Evolutionary conservation across 2,888 invertebrate genomes (phyloP), one percentile per base, ranked within the genome.

Genomic region (Geotrupes spiniger): DNA sequence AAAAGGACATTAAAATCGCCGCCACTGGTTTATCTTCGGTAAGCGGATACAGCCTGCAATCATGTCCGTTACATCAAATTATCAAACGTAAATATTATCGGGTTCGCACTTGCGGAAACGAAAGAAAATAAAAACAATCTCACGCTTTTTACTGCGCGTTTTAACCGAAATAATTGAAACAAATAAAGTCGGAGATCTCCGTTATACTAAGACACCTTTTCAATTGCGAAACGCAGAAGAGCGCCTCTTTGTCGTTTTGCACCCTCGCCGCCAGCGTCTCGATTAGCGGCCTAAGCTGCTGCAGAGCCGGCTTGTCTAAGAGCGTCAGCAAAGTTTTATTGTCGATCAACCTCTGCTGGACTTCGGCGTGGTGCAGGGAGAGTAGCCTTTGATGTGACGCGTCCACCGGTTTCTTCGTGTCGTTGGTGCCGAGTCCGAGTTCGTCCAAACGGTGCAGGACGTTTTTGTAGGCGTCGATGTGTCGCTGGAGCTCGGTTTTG

Each of bases 371-470:
- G 41, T 84, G 85, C 46, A 93, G 79, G 40, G 91, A 89, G 54
- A 95, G 76, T 37, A 93, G 83, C 15, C 94, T 79, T 72, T 94
- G 94, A 76, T 95, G 94, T 31, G 92, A 92, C 0, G 92, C 88
- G 27, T 87, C 84, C 0, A 89, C 88, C 14, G 91, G 91, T 52
- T 73, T 74, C 57, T 74, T 73, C 26, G 69, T 68, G 46, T 71
- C 70, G 42, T 77, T 70, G 59, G 78, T 80, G 59, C 76, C 80
- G 74, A 74, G 73, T 59, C 78, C 77, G 33, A 87, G 71, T 66
- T 87, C 87, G 53, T 94, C 92, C 62, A 94, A 75, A 70, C 91
- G 91, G 66, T 89, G 89, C 51, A 93, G 75, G 9, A 93, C 93
- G 59, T 82, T 83, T 71, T 92, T 92, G 75, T 92, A 92, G 36